A percentile compares a stretch with the other conserved stretches of the same genome.
Evolutionary conservation across 1,140 invertebrate genomes (phyloP).

Genomic region (Drosophila sp.): DNA sequence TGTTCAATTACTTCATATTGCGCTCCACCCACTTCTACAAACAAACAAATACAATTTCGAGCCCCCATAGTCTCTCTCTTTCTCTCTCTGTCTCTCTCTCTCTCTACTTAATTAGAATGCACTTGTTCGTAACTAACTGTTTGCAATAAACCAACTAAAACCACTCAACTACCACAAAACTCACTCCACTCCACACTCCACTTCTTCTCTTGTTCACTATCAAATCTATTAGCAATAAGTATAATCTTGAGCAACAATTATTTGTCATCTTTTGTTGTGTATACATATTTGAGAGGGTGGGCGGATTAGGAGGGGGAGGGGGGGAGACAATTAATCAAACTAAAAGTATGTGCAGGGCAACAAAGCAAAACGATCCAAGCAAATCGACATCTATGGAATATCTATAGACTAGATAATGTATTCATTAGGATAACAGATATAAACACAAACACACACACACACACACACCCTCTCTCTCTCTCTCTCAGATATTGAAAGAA

Average conservation of each 20-base stretch:
- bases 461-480: neutral
- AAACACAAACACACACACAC: constrained; percentile 13
- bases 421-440: constrained; percentile 56
- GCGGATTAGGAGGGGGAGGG: neutral
- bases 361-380: constrained; percentile 58
- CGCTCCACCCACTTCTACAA: constrained; percentile 35
- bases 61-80: neutral
- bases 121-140: constrained; percentile 4
- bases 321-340: constrained; percentile 65
- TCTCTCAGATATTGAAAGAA: neutral
- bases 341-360: constrained; percentile 46
- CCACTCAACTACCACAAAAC: neutral
- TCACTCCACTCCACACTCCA: neutral
- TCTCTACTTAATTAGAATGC: constrained; percentile 5
- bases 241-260: constrained; percentile 64
- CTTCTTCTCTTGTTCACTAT: neutral
- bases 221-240: constrained; percentile 32
- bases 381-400: constrained; percentile 63
- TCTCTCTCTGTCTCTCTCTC: constrained; percentile 16
- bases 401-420: constrained; percentile 69
- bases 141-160: neutral
- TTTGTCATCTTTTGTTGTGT: constrained; percentile 58
- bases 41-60: neutral
- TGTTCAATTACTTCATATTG: constrained; percentile 40
- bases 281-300: neutral